Evolutionary conservation across 2,797 vertebrate species (phyloP).

Genomic region (Anguilla marmorata): DNA sequence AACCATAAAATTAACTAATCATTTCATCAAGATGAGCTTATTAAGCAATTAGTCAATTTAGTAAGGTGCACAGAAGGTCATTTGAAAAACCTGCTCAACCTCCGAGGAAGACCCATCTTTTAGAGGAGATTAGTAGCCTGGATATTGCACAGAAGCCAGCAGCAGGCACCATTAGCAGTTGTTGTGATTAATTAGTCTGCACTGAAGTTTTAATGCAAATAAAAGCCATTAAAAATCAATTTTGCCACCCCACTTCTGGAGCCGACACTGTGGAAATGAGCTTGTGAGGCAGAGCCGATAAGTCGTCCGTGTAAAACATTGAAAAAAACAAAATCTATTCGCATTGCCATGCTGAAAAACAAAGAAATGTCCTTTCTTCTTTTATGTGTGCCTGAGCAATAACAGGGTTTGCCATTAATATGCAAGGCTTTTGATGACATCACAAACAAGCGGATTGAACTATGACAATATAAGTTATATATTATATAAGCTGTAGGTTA

Average conservation of each 20-base stretch:
- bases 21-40: slow-evolving; percentile 30
- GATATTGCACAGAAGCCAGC: slow-evolving; percentile 8
- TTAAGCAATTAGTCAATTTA: slow-evolving; percentile 38
- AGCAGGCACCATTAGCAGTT: slow-evolving; percentile 23
- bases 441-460: neutral
- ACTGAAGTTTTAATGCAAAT: slow-evolving; percentile 52
- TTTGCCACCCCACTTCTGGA: slow-evolving; percentile 60
- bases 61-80: slow-evolving; percentile 35
- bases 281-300: slow-evolving; percentile 65
- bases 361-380: neutral
- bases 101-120: slow-evolving; percentile 17
- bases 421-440: neutral
- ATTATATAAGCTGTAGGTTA: neutral
- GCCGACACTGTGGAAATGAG: slow-evolving; percentile 46
- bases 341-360: neutral
- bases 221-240: slow-evolving; percentile 66
- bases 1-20: slow-evolving; percentile 29
- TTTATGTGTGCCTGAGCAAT: neutral
- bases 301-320: slow-evolving; percentile 43
- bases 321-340: slow-evolving; percentile 17
- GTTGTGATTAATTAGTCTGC: slow-evolving; percentile 36
- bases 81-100: slow-evolving; percentile 26
- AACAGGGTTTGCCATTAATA: neutral
- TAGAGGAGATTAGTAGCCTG: slow-evolving; percentile 30
- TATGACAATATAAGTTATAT: neutral